These are phyloP conservation scores for Neomicropteryx cornuta DNA, from an alignment of 1,140 invertebrate species.

Conservation along the genomic window DNA sequence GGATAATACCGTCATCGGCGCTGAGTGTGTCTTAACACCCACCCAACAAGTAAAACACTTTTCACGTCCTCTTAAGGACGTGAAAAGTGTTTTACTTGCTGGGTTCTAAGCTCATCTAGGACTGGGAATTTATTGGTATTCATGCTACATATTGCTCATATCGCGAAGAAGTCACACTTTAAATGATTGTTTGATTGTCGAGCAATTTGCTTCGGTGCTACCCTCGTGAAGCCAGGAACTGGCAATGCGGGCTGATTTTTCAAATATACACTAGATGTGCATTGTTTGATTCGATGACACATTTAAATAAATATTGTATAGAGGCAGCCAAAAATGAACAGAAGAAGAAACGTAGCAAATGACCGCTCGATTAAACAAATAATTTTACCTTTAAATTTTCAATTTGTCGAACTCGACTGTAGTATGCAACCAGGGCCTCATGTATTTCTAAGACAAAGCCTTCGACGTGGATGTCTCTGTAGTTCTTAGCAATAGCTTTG, in stretches of 20 bases:
- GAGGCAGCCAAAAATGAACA: background rate
- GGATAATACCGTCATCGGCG: too few species aligned
- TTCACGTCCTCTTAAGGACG: too few species aligned
- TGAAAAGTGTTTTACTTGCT: too few species aligned
- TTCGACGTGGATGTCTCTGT: constrained; percentile 23
- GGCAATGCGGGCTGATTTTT: constrained; percentile 25
- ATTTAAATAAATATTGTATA: constrained; percentile 1
- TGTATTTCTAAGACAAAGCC: constrained; percentile 23
- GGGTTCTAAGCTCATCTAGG: too few species aligned
- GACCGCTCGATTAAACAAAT: background rate
- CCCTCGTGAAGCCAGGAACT: constrained; percentile 22
- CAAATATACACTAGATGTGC: constrained; percentile 5
- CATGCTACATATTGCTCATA: too few species aligned
- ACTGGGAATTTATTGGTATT: too few species aligned
- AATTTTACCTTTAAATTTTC: constrained; percentile 23
- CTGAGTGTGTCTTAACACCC: too few species aligned
- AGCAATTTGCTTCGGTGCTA: constrained; percentile 3
- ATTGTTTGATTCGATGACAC: background rate
- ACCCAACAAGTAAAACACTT: too few species aligned
- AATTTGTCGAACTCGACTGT: constrained; percentile 25
- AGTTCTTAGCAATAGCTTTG: constrained; percentile 21
- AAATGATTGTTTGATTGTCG: background rate
- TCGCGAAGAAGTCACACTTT: too few species aligned
- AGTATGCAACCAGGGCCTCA: constrained; percentile 27
- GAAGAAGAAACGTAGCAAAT: background rate